Evolutionary conservation across 2,888 invertebrate species (phyloP).

Genomic region (Thera obeliscata): DNA sequence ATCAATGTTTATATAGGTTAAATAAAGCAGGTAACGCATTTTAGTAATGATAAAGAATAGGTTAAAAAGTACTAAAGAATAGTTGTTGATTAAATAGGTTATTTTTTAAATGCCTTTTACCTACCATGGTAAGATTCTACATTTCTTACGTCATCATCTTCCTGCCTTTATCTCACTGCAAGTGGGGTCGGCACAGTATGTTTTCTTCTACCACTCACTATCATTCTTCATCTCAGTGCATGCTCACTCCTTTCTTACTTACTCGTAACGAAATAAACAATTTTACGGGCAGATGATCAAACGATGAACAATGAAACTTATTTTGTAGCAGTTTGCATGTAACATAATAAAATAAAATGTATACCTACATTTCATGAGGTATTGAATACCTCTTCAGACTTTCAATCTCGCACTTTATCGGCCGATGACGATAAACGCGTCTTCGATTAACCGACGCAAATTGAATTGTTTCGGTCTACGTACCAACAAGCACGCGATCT

Average conservation of each 20-base stretch:
- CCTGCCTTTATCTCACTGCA: too few species aligned
- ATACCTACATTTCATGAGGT: slow-evolving; percentile 14
- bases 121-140: too few species aligned
- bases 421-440: slow-evolving; percentile 56
- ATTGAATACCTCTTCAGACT: slow-evolving; percentile 8
- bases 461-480: slow-evolving; percentile 60
- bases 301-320: not conserved
- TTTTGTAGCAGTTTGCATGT: not conserved
- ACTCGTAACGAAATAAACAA: not conserved
- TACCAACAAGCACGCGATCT: slow-evolving; percentile 52
- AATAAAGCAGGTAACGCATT: not conserved
- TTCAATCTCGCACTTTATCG: slow-evolving; percentile 53
- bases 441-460: slow-evolving; percentile 63
- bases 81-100: too few species aligned
- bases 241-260: too few species aligned
- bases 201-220: too few species aligned
- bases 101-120: too few species aligned
- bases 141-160: too few species aligned
- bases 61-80: too few species aligned
- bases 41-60: too few species aligned
- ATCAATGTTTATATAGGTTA: slow-evolving; percentile 8
- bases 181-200: too few species aligned
- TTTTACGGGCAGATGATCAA: not conserved
- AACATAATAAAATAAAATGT: not conserved
- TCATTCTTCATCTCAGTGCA: too few species aligned